phyloP scores from a whole-genome alignment of 1,140 invertebrate genomes.

The Oncopodura yosiiana region DNA sequence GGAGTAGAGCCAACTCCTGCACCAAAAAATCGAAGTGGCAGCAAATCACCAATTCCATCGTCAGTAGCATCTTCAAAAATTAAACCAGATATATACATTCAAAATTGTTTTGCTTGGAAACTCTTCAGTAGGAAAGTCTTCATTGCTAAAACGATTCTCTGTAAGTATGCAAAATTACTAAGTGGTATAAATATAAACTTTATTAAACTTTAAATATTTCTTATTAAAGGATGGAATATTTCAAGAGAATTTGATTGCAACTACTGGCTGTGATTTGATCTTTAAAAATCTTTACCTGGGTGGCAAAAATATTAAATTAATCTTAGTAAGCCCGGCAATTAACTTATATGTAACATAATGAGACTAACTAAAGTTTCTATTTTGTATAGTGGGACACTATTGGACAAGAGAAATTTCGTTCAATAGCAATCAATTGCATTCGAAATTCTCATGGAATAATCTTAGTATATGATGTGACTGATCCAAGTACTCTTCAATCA shows the following conservation, averaged over 20 bases:
- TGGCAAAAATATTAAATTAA: neutral
- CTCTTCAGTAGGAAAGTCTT: conserved; percentile 2
- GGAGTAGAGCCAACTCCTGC: conserved; percentile 7
- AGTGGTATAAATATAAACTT: neutral
- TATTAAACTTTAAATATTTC: neutral
- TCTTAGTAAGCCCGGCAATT: neutral
- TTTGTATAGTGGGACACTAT: neutral
- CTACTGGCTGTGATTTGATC: conserved; percentile 6
- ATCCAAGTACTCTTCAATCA: conserved; percentile 62
- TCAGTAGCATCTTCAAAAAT: neutral
- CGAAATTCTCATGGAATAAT: conserved; percentile 85
- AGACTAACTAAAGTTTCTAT: neutral
- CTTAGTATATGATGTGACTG: conserved; percentile 75
- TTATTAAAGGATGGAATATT: conserved; percentile 3
- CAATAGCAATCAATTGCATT: conserved; percentile 88
- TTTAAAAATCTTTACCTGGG: conserved; percentile 9
- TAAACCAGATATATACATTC: neutral
- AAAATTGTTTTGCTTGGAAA: conserved; percentile 15
- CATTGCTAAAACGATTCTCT: conserved; percentile 1
- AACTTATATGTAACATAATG: neutral
- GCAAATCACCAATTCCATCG: neutral
- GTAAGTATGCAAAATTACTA: neutral
- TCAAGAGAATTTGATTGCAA: neutral
- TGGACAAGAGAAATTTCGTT: conserved; percentile 79
- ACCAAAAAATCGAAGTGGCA: neutral